Percentiles rank a stretch among this genome's conserved stretches.
These are phyloP conservation scores for Artemia franciscana DNA, from an alignment of 1,140 invertebrate genomes.

Conservation along the genomic window DNA sequence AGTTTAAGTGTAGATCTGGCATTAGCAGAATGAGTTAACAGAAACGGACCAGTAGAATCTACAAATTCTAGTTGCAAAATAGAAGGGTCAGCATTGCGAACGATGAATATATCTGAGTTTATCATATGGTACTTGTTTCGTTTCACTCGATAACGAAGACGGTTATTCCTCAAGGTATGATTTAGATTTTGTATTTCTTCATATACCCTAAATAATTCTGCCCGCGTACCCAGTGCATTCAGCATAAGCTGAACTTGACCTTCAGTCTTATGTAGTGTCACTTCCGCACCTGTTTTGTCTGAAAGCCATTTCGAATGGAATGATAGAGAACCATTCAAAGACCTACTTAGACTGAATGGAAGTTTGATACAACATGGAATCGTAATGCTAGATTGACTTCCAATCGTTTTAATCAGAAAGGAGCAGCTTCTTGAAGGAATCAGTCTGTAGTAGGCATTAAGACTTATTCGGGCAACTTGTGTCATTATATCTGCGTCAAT, in stretches of 20 bases:
- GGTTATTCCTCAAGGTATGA: background rate
- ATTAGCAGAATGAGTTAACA: background rate
- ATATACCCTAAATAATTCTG: background rate
- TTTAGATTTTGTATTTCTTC: constrained; percentile 2
- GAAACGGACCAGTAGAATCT: background rate
- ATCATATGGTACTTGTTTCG: background rate
- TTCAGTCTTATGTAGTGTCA: background rate
- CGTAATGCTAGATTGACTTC: background rate
- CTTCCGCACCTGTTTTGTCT: background rate
- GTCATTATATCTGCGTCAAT: background rate
- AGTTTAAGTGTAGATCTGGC: background rate
- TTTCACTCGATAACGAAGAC: background rate
- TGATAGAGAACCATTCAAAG: background rate
- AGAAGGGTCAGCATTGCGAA: background rate
- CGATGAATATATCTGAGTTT: background rate
- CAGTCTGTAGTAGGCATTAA: background rate
- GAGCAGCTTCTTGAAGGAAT: background rate
- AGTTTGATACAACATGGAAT: background rate
- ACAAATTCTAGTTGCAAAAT: background rate
- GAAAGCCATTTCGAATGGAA: constrained; percentile 1
- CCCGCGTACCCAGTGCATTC: background rate
- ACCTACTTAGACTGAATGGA: background rate
- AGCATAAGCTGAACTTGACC: background rate
- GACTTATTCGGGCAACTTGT: background rate
- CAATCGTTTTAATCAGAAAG: background rate